Evolutionary conservation across 2,888 invertebrate genomes (phyloP).

Genomic region (Drosophila subquinaria): DNA sequence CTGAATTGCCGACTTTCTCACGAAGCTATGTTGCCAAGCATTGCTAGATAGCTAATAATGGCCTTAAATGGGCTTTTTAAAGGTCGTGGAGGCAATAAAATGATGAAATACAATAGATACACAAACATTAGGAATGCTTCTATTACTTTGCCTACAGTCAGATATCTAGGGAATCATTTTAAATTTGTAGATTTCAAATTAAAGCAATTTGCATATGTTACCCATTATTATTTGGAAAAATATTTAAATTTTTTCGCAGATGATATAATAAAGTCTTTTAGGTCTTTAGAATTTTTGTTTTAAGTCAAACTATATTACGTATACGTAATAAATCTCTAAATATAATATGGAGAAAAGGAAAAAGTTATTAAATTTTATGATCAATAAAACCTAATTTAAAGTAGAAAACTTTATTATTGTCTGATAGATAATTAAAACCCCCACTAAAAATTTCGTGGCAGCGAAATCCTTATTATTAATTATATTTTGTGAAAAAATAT

Average conservation of each 20-base stretch:
- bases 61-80: slow-evolving; percentile 10
- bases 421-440: too few species aligned
- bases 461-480: too few species aligned
- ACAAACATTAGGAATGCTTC: neutral
- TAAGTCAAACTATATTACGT: neutral
- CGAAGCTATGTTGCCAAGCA: slow-evolving; percentile 12
- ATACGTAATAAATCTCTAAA: neutral
- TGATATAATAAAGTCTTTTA: neutral
- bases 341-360: too few species aligned
- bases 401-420: too few species aligned
- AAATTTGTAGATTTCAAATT: neutral
- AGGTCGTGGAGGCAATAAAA: slow-evolving; percentile 23
- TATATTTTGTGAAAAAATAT: too few species aligned
- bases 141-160: neutral
- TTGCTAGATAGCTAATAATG: slow-evolving; percentile 14
- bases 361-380: too few species aligned
- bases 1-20: slow-evolving; percentile 4
- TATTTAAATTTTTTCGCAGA: neutral
- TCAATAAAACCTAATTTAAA: too few species aligned
- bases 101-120: neutral
- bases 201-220: neutral
- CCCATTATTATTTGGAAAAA: neutral
- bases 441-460: too few species aligned
- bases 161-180: neutral
- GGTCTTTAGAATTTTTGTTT: neutral